A percentile compares a stretch with the other conserved stretches of the same genome.
Conservation (phyloP, 2,797 vertebrate species). For the Parauchenoglanis punctatus region DNA sequence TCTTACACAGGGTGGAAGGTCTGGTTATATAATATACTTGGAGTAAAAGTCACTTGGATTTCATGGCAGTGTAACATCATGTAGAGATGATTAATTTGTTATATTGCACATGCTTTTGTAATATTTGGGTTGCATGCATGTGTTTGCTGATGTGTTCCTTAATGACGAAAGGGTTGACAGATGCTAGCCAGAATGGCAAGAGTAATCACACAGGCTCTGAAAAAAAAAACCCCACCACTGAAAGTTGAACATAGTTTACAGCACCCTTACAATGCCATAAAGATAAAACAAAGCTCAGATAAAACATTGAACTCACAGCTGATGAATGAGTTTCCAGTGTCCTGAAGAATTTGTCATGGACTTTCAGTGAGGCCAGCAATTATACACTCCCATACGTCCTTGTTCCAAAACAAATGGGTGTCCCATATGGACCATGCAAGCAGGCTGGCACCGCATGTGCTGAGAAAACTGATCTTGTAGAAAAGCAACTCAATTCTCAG, state of each 20-base stretch:
- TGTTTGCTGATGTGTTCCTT: slow-evolving; percentile 8
- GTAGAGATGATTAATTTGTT: not conserved
- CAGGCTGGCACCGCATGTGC: slow-evolving; percentile 21
- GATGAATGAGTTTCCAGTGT: not conserved
- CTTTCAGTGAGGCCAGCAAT: slow-evolving; percentile 12
- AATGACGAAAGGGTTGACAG: not conserved
- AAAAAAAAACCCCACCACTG: not conserved
- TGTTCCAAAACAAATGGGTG: slow-evolving; percentile 35
- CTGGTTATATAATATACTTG: slow-evolving; percentile 2
- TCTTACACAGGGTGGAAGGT: not conserved
- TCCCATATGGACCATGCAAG: slow-evolving; percentile 16
- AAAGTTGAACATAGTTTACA: not conserved
- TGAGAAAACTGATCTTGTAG: not conserved
- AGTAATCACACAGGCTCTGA: not conserved
- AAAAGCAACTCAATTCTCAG: slow-evolving; percentile 5
- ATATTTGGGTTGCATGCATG: not conserved
- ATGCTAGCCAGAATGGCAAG: not conserved
- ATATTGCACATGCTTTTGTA: not conserved
- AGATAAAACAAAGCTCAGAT: not conserved
- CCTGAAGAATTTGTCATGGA: slow-evolving; percentile 27
- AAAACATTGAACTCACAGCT: not conserved
- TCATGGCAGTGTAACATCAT: not conserved
- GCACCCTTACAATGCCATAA: not conserved
- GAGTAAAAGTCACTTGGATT: not conserved
- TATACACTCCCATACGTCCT: slow-evolving; percentile 11